Conservation (phyloP, 2,888 invertebrate genomes). For the Drosophila rubida region DNA sequence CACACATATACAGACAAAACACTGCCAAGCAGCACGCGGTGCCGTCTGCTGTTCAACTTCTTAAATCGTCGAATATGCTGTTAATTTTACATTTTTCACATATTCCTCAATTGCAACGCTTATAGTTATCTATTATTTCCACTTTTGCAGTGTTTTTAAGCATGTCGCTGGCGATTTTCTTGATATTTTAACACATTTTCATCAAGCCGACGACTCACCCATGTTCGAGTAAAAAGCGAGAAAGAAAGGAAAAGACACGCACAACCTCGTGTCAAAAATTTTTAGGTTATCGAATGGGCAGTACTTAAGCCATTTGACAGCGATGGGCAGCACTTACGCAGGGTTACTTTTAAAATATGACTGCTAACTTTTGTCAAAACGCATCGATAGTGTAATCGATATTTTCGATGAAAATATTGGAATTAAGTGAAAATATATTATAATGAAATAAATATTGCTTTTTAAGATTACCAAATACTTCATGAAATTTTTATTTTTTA, state of each 20-base stretch:
- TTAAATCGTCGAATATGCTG: slow-evolving; percentile 27
- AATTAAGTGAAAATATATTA: too few species aligned
- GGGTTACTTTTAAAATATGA: slow-evolving; percentile 39
- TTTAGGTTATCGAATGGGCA: slow-evolving; percentile 62
- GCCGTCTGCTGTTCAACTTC: slow-evolving; percentile 10
- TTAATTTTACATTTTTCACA: slow-evolving; percentile 20
- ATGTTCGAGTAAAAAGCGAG: slow-evolving; percentile 88
- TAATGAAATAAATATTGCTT: too few species aligned
- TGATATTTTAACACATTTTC: slow-evolving; percentile 69
- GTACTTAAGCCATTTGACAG: slow-evolving; percentile 45
- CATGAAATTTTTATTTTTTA: too few species aligned
- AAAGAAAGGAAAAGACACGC: slow-evolving; percentile 86
- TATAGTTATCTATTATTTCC: slow-evolving; percentile 9
- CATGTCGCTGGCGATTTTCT: slow-evolving; percentile 74
- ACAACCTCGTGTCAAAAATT: slow-evolving; percentile 82
- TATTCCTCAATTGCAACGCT: slow-evolving; percentile 3
- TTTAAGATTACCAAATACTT: too few species aligned
- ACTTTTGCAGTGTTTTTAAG: slow-evolving; percentile 42
- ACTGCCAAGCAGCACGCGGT: slow-evolving; percentile 29
- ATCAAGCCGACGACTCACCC: slow-evolving; percentile 87
- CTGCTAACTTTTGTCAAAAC: slow-evolving; percentile 15
- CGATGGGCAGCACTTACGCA: slow-evolving; percentile 59
- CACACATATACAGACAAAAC: slow-evolving; percentile 28
- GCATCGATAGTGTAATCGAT: too few species aligned
- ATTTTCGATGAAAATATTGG: too few species aligned